Evolutionary conservation across 2,797 vertebrate species (phyloP).

Genomic region (Champsocephalus gunnari): DNA sequence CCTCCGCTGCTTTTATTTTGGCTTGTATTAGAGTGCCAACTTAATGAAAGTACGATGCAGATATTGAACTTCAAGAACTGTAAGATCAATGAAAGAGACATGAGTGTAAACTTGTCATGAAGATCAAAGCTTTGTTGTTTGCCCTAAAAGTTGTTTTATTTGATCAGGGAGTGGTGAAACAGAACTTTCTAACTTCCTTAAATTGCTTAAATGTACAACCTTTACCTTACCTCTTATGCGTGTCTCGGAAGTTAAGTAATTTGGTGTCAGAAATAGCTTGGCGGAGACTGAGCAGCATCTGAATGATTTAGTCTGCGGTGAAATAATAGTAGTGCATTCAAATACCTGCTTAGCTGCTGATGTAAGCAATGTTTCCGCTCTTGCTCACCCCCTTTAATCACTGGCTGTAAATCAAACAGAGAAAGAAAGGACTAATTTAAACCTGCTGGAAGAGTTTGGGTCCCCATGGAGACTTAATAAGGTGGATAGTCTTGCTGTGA

Average conservation of each 20-base stretch:
- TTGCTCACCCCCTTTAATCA: slow-evolving; percentile 57
- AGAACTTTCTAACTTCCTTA: neutral
- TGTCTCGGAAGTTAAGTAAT: slow-evolving; percentile 30
- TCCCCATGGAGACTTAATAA: slow-evolving; percentile 74
- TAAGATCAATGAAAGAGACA: neutral
- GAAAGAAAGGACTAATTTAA: slow-evolving; percentile 76
- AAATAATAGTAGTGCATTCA: slow-evolving; percentile 59
- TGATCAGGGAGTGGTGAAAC: neutral
- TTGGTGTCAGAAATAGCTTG: slow-evolving; percentile 37
- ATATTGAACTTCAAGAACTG: neutral
- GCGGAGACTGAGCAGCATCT: slow-evolving; percentile 43
- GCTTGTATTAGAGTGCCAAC: neutral
- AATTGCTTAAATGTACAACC: slow-evolving; percentile 10
- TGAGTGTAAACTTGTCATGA: neutral
- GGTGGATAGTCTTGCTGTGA: slow-evolving; percentile 68
- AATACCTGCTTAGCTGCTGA: slow-evolving; percentile 65
- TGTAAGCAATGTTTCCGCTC: slow-evolving; percentile 55
- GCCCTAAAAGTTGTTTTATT: slow-evolving; percentile 3
- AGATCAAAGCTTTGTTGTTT: neutral
- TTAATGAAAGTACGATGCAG: neutral
- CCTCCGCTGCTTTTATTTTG: neutral
- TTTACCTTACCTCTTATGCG: slow-evolving; percentile 17
- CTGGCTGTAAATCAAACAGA: slow-evolving; percentile 73
- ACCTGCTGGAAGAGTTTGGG: slow-evolving; percentile 72
- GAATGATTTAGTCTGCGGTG: slow-evolving; percentile 54